Evolutionary conservation across 35 echinoderm and acorn worm genomes (phyloP), one percentile per base, ranked within the genome.

Genomic region (Ophioderma brevispina): DNA sequence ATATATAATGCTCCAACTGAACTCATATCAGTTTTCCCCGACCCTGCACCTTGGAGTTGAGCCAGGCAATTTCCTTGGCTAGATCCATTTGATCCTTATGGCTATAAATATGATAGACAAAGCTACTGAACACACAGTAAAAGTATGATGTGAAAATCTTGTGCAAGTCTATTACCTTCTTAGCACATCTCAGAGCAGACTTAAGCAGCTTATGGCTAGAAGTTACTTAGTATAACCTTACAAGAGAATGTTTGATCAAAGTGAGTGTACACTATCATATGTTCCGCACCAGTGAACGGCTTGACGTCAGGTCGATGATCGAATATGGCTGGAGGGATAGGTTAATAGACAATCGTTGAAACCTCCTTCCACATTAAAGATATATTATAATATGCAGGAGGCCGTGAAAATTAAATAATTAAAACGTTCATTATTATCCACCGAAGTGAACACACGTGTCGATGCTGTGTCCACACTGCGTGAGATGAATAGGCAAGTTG

Each of bases 41-140:
- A 70, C 59, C 59, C 59, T 70, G 17, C 59, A 70, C 59, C 59
- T 70, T 70, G 2, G 2, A 70, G 59, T 70, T 70, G n/a, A 70
- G 59, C 59, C 59, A 70, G 59, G 15, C 59, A 70, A 70, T 70
- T 70, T 70, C 59, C 59, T 70, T 70, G 17, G 59, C 59, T 70
- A 70, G 4, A 70, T 70, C 59, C 59, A 1, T 1, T 25, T 70
- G 59, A 70, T 70, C 59, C 59, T 70, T 2, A 25, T 25, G 28
- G 59, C 6, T 70, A 70, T 13, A 70, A 70, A 25, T 18, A 70
- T 70, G 59, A 70, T 25, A 70, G n/a, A 18, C 59, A 70, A 70
- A 30, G 28, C 15, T 4, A 30, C 59, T 30, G 8, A 11, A 8
- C 8, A 52, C 46, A 52, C 46, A 21, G 46, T 21, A 21, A 52